phyloP scores from a whole-genome alignment of 2,113 vertebrate genomes.

The Rattus rattus region DNA sequence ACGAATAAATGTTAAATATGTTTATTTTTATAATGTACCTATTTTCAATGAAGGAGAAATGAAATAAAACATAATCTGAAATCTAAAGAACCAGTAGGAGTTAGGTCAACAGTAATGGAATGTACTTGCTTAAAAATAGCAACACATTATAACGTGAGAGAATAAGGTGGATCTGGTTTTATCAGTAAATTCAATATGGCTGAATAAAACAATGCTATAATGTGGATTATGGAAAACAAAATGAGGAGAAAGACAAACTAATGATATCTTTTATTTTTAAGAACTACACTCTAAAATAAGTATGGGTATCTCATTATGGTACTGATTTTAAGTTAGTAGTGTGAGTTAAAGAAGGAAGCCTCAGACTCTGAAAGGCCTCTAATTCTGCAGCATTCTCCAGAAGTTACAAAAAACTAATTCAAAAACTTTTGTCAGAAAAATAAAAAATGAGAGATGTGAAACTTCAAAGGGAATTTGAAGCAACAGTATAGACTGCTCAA shows the following conservation, averaged over 20 bases:
- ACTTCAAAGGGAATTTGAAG: not conserved
- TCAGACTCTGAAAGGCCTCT: not conserved
- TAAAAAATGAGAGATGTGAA: too few species aligned
- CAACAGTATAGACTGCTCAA: not conserved
- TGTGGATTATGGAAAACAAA: not conserved
- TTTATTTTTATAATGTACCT: not conserved
- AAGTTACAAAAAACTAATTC: not conserved
- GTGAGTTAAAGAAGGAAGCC: not conserved
- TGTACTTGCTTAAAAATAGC: not conserved
- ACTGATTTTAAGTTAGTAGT: not conserved
- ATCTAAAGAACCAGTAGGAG: not conserved
- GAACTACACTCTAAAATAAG: too few species aligned
- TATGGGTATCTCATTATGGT: too few species aligned
- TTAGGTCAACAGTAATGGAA: not conserved
- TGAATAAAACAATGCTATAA: slow-evolving; percentile 14
- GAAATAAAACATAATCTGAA: slow-evolving; percentile 40
- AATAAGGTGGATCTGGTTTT: slow-evolving; percentile 18
- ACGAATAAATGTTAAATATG: not conserved
- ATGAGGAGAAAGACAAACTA: not conserved
- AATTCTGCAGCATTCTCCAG: not conserved
- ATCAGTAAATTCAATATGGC: slow-evolving; percentile 2
- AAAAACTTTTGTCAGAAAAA: not conserved
- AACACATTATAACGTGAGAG: slow-evolving; percentile 12
- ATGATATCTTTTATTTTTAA: too few species aligned
- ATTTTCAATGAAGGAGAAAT: not conserved